A percentile compares a stretch with the other conserved stretches of the same genome.
phyloP scores from a whole-genome alignment of 1,140 invertebrate species.

The Solenopsis invicta region DNA sequence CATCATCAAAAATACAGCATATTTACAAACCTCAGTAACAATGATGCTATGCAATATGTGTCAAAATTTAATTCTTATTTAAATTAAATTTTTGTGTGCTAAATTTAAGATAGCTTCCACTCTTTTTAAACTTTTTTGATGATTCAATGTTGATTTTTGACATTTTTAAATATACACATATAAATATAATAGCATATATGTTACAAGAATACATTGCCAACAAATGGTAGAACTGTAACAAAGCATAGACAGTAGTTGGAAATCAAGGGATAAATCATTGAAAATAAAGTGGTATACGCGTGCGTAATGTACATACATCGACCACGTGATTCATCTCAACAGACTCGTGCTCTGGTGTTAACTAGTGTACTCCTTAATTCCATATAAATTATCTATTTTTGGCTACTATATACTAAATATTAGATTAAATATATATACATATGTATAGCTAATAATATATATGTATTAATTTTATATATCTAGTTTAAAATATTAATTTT shows the following conservation, averaged over 20 bases:
- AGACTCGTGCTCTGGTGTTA: not conserved
- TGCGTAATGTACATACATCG: not conserved
- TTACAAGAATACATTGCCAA: not conserved
- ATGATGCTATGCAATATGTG: too few species aligned
- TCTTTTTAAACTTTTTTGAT: not conserved
- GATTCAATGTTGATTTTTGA: slow-evolving; percentile 21
- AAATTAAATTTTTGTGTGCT: not conserved
- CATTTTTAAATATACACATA: slow-evolving; percentile 14
- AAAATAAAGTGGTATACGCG: not conserved
- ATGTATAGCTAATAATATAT: not conserved
- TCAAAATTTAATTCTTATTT: not conserved
- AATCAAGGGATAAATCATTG: not conserved
- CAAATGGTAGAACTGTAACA: not conserved
- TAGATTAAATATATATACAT: not conserved
- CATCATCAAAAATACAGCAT: too few species aligned
- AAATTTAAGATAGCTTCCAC: not conserved
- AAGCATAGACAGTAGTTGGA: not conserved
- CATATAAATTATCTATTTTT: not conserved
- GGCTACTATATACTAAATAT: not conserved
- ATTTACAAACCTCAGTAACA: too few species aligned
- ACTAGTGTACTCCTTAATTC: not conserved
- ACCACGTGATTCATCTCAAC: not conserved
- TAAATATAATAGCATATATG: not conserved
- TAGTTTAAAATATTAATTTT: not conserved
- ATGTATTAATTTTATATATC: too few species aligned